These are phyloP conservation scores for Megaceryle alcyon DNA, from an alignment of 2,797 vertebrate species.

Conservation along the genomic window DNA sequence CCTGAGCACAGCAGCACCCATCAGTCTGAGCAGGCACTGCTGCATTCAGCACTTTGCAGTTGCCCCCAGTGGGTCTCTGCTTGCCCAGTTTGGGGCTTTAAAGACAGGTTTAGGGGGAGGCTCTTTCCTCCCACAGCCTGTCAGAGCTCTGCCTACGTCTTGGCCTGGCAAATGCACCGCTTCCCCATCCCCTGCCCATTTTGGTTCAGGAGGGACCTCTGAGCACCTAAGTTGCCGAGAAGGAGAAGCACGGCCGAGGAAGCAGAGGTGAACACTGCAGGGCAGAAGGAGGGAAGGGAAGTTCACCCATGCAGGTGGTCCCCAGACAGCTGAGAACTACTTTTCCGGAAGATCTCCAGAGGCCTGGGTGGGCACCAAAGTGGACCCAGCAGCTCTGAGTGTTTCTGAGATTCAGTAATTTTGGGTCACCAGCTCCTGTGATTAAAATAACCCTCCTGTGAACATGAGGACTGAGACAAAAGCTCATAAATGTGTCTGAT, in stretches of 20 bases:
- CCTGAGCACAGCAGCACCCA: fast-evolving
- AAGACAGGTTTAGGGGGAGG: neutral
- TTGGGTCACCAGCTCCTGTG: neutral
- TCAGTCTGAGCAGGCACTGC: neutral
- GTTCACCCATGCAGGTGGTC: fast-evolving
- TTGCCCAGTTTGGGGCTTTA: neutral
- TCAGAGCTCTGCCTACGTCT: neutral
- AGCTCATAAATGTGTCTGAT: neutral
- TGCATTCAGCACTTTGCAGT: neutral
- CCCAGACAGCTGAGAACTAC: neutral
- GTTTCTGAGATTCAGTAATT: neutral
- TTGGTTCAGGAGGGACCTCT: fast-evolving
- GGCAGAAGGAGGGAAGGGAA: neutral
- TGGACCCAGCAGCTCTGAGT: neutral
- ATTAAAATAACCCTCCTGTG: neutral
- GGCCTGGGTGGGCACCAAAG: neutral
- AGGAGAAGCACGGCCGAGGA: fast-evolving
- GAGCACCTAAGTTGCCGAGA: fast-evolving
- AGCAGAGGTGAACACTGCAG: neutral
- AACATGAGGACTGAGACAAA: neutral
- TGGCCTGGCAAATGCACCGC: fast-evolving
- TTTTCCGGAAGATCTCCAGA: neutral
- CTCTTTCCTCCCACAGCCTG: neutral
- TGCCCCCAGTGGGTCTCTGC: neutral
- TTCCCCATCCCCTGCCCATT: neutral